phyloP scores from a whole-genome alignment of 2,797 vertebrate genomes.

The Thunnus albacares region DNA sequence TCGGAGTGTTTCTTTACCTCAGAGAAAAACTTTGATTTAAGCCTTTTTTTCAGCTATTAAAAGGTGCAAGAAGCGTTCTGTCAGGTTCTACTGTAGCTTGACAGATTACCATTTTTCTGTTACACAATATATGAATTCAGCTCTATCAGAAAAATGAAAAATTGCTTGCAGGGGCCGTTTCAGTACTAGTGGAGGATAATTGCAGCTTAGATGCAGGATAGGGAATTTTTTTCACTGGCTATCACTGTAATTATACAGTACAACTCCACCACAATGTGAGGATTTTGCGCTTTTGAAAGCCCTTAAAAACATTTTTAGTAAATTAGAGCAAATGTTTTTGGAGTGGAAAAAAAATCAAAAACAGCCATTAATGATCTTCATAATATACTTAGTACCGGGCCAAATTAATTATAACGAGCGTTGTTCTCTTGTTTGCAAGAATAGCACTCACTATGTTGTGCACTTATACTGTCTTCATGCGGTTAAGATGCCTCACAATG shows the following conservation, averaged over 20 bases:
- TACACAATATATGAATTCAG: conserved; percentile 19
- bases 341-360: neutral
- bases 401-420: no score
- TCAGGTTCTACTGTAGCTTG: neutral
- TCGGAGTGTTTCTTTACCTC: conserved; percentile 19
- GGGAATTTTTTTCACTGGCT: conserved; percentile 11
- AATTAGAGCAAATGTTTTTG: conserved; percentile 1
- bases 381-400: neutral
- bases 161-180: conserved; percentile 5
- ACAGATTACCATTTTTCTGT: conserved; percentile 26
- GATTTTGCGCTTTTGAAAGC: neutral
- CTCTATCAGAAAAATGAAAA: conserved; percentile 17
- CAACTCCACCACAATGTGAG: neutral
- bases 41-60: conserved; percentile 10
- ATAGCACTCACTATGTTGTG: neutral
- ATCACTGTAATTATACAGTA: neutral
- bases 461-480: neutral
- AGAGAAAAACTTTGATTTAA: conserved; percentile 41
- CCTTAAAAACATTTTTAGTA: neutral
- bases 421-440: neutral
- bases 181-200: conserved; percentile 32
- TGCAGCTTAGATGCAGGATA: conserved; percentile 18
- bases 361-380: neutral
- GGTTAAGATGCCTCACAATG: neutral
- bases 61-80: conserved; percentile 12